Percentiles rank a stretch among this genome's conserved stretches.
These are phyloP conservation scores for Festucalex cinctus DNA, from an alignment of 2,113 vertebrate species.

Conservation along the genomic window DNA sequence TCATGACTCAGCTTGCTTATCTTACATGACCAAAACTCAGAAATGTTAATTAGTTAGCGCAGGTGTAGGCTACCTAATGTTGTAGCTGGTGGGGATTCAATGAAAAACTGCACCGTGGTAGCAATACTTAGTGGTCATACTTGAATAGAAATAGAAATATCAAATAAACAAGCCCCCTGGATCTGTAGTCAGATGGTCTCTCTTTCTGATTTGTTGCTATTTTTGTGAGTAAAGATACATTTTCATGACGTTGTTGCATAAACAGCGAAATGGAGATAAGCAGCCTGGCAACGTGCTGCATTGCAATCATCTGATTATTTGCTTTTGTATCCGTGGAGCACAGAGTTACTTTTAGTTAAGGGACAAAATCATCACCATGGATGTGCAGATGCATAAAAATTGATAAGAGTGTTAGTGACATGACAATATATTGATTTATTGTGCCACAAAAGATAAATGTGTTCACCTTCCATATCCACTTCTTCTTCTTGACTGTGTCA, in stretches of 20 bases:
- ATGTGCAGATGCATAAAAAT: background rate
- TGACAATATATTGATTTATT: background rate
- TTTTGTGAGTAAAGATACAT: conserved; percentile 13
- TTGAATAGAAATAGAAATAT: too few species aligned
- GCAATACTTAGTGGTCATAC: too few species aligned
- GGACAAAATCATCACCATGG: background rate
- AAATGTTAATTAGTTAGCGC: too few species aligned
- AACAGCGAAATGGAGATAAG: conserved; percentile 33
- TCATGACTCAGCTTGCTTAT: too few species aligned
- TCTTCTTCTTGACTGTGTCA: background rate
- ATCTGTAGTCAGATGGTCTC: background rate
- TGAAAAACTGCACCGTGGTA: too few species aligned
- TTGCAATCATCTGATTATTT: conserved; percentile 45
- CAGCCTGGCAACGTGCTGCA: conserved; percentile 33
- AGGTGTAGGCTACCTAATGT: too few species aligned
- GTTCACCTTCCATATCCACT: background rate
- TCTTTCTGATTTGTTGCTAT: conserved; percentile 1
- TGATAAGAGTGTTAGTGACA: too few species aligned
- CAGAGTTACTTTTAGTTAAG: background rate
- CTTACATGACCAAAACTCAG: too few species aligned
- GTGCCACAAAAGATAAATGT: background rate
- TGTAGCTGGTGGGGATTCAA: too few species aligned
- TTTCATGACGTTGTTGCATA: conserved; percentile 21
- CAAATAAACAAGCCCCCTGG: too few species aligned
- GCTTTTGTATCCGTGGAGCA: background rate